Evolutionary conservation across 2,888 invertebrate genomes (phyloP).

Genomic region (Drosophila robusta): DNA sequence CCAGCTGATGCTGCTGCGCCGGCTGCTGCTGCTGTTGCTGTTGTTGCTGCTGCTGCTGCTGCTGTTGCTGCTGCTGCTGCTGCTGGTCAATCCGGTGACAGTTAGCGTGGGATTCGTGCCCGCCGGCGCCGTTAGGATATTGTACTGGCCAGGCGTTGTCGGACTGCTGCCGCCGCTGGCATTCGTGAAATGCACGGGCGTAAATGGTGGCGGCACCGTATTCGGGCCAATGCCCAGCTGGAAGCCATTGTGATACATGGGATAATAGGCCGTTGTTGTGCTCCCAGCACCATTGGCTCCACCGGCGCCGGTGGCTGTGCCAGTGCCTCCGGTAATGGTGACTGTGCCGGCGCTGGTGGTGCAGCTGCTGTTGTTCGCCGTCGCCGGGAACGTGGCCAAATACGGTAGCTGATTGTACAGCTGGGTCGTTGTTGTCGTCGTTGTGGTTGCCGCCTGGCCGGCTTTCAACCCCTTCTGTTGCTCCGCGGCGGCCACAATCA

Average conservation of each 20-base stretch:
- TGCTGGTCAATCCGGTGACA: constrained; percentile 49
- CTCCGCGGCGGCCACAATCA: constrained; percentile 72
- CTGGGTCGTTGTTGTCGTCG: constrained; percentile 67
- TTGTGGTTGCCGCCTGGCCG: constrained; percentile 58
- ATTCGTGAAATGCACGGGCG: constrained; percentile 84
- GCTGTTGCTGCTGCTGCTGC: constrained; percentile 66
- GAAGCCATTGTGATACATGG: constrained; percentile 85
- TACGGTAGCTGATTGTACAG: constrained; percentile 85
- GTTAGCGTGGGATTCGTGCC: constrained; percentile 66
- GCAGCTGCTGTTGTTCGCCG: constrained; percentile 33
- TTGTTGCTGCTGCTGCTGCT: constrained; percentile 72
- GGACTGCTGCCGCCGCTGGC: constrained; percentile 66
- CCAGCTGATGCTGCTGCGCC: constrained; percentile 60
- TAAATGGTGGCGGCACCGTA: constrained; percentile 84
- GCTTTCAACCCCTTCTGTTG: constrained; percentile 77
- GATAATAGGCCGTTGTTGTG: constrained; percentile 82
- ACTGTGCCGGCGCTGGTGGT: constrained; percentile 66
- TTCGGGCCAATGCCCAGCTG: constrained; percentile 84
- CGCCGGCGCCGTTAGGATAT: constrained; percentile 59
- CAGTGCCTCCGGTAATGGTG: constrained; percentile 50
- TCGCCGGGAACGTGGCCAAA: constrained; percentile 82
- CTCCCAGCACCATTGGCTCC: constrained; percentile 50
- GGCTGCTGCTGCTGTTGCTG: constrained; percentile 65
- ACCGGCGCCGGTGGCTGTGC: background rate
- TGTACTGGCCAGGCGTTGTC: constrained; percentile 61